Base-by-base conservation (phyloP, 2,888 invertebrate species). In the Alloplasta piceator region DNA sequence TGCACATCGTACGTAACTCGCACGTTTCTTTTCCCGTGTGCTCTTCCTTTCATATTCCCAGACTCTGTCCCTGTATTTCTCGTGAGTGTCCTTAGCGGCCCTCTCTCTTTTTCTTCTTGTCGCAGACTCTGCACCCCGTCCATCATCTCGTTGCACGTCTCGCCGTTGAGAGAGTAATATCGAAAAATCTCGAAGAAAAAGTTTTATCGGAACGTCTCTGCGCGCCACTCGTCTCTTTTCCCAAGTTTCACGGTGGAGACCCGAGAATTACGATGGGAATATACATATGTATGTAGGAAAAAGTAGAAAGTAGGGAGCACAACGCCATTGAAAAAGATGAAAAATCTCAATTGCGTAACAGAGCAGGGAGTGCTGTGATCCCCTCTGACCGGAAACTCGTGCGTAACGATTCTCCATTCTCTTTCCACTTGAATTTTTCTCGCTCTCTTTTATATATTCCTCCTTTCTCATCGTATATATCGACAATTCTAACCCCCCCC, bases 171-270 rank as follows among this genome's bases (percentile, higher is more conserved):
- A 48, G 60, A 63, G 67, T 73, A 61, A 68, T 68, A 74, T 79
- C 68, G 68, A 63, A 74, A 79, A 74, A 79, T 74, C 41, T 63
- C 67, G 63, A 68, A 67, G 43, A 63, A 63, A 73, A 79, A 63
- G 73, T 79, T 79, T 79, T 39, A 48, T 63, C 46, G 26, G 26
- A 26, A 39, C 39, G 38, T 78, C 55, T 26, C 26, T 26, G 52
- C 12, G 10, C 38, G 43, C 12, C 64, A 16, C 60, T 60, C 52
- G 41, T 48, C 9, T 26, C 41, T 36, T 12, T 10, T 38, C 36
- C 10, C 10, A 12, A 43, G 41, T 52, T 58, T 70, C 50, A 14
- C 61, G 36, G 3, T 26, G 3, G 26, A 66, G 43, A 14, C 14
- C 73, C 38, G 14, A 52, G 14, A 10, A 77, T 71, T 60, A 48